Conservation (phyloP, 2,113 vertebrate genomes). For the Pteruthius melanotis region DNA sequence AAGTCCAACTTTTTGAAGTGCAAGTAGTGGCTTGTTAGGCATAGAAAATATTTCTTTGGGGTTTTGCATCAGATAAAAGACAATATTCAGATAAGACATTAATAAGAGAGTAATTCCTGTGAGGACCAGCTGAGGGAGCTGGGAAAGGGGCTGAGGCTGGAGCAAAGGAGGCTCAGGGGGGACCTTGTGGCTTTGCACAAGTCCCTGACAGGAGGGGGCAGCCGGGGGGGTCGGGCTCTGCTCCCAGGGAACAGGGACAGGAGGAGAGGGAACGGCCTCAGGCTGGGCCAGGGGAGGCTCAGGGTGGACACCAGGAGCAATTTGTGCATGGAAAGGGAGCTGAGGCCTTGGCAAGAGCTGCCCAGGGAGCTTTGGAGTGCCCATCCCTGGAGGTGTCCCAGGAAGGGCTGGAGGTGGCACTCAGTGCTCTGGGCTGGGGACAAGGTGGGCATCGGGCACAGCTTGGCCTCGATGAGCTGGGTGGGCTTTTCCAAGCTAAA, state of each 20-base stretch:
- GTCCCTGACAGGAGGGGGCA: not conserved
- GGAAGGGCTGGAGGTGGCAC: not conserved
- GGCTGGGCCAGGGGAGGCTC: not conserved
- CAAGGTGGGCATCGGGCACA: not conserved
- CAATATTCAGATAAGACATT: not conserved
- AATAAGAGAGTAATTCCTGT: not conserved
- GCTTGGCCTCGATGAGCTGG: accelerated
- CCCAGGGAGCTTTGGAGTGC: not conserved
- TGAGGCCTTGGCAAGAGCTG: not conserved
- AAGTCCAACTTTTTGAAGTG: not conserved
- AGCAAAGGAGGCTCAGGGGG: not conserved
- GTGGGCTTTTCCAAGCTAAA: no score
- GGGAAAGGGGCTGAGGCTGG: not conserved
- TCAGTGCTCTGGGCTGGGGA: not conserved
- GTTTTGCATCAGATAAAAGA: not conserved
- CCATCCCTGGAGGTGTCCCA: not conserved
- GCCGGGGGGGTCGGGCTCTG: not conserved
- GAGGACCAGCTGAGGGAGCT: not conserved
- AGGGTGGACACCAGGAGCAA: not conserved
- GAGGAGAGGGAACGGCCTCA: not conserved
- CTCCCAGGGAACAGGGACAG: not conserved
- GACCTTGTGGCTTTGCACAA: not conserved
- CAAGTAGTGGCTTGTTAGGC: not conserved
- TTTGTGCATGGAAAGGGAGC: not conserved
- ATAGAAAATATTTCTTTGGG: not conserved